Base-by-base conservation (phyloP, 2,113 vertebrate genomes). In the Pseudolaguvia tuberculata region DNA sequence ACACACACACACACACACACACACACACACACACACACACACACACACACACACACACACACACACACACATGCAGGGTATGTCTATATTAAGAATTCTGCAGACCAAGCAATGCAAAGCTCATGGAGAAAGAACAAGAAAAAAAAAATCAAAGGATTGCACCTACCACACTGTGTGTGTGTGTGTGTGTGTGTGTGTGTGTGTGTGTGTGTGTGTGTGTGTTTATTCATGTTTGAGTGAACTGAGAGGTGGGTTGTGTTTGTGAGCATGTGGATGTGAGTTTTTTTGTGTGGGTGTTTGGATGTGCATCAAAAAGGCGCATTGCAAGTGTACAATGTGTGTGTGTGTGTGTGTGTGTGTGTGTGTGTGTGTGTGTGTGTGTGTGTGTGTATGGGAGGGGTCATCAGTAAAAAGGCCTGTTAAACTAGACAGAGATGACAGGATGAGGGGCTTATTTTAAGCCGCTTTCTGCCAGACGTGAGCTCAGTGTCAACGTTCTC, bases 381-480 rank as follows among this genome's bases (percentile, higher is more conserved):
- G 17, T 31, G 23, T 5, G 14, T 21, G 42, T 59, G 35, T 10
- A 47, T n/a, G 72, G 35, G 61, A 39, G 14, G 63, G 63, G 42
- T 66, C 23, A 6, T 23, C 62, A 47, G 63, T 53, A 48, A 75
- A 35, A 67, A 75, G 25, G 53, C 27, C 20, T 68, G 52, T 57
- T 67, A 67, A 57, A 67, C 35, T 39, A 70, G 56, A 23, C 74
- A 70, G 66, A 80, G 74, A 69, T 79, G 82, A 72, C 79, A 75
- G 76, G 62, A 79, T 83, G 62, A 57, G 47, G 52, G 67, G 56
- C 18, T 76, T 76, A 70, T 76, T 70, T 58, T 82, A 77, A 77
- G 78, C 21, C 31, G 62, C 71, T 58, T 81, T 66, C 63, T 13
- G 75, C 39, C 78, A 72, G 56, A 66, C 45, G 23, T 58, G 63